phyloP scores from a whole-genome alignment of 2,888 invertebrate species.

The Ptilodon capucinus region DNA sequence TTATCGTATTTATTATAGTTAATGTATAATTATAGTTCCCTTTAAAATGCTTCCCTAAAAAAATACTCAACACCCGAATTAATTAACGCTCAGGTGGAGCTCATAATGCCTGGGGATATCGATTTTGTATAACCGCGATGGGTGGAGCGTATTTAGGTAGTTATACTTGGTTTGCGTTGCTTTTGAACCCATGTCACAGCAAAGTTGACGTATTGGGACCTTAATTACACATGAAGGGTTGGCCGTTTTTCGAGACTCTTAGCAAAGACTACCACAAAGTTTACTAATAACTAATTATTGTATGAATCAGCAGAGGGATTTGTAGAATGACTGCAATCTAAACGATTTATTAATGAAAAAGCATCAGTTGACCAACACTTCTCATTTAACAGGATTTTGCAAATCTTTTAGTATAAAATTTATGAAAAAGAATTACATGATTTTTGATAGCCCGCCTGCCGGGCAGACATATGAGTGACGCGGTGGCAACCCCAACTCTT shows the following conservation, averaged over 20 bases:
- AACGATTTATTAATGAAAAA: too few species aligned
- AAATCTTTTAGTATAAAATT: too few species aligned
- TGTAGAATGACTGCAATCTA: too few species aligned
- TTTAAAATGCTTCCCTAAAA: too few species aligned
- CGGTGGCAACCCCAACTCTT: constrained; percentile 11
- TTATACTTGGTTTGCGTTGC: constrained; percentile 46
- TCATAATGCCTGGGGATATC: constrained; percentile 22
- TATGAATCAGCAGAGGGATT: too few species aligned
- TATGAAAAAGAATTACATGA: too few species aligned
- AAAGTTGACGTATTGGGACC: constrained; percentile 64
- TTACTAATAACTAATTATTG: constrained; percentile 25
- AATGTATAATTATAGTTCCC: too few species aligned
- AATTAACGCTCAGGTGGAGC: constrained; percentile 29
- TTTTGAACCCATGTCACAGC: constrained; percentile 65
- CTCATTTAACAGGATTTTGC: too few species aligned
- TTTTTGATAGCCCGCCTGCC: too few species aligned
- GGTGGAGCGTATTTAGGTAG: constrained; percentile 35
- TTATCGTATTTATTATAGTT: too few species aligned
- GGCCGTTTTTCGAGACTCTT: constrained; percentile 51
- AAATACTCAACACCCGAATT: constrained; percentile 9
- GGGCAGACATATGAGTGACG: constrained; percentile 3
- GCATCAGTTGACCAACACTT: too few species aligned
- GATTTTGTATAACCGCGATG: constrained; percentile 23
- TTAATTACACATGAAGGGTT: constrained; percentile 66
- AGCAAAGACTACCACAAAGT: constrained; percentile 56